Evolutionary conservation across 2,888 invertebrate genomes (phyloP).

Genomic region (Sphecodes monilicornis): DNA sequence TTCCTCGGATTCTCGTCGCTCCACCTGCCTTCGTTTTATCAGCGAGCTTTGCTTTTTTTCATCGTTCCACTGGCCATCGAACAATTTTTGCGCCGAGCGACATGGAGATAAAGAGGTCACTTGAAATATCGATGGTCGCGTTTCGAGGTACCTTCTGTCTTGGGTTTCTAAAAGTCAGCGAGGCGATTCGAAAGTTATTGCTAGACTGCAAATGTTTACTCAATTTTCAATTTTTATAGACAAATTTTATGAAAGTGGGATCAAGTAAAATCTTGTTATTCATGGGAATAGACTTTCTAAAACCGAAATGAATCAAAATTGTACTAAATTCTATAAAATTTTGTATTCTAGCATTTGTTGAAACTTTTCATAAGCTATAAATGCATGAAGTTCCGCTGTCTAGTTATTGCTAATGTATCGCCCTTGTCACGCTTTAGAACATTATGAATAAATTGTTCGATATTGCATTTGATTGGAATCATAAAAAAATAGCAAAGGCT

Average conservation of each 20-base stretch:
- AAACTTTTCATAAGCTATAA: too few relatives aligned
- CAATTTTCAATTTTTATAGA: too few relatives aligned
- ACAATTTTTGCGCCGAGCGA: not conserved
- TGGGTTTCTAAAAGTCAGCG: not conserved
- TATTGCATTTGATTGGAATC: too few relatives aligned
- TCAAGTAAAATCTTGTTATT: too few relatives aligned
- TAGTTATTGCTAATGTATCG: not conserved
- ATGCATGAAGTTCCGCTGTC: too few relatives aligned
- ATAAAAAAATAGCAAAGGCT: too few relatives aligned
- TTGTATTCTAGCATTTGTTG: too few relatives aligned
- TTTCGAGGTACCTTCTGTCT: not conserved
- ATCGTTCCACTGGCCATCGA: not conserved
- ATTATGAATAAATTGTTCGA: not conserved
- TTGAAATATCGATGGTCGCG: not conserved
- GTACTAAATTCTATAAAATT: too few relatives aligned
- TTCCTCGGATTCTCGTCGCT: not conserved
- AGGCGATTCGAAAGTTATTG: not conserved
- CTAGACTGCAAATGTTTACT: too few relatives aligned
- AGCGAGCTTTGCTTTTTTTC: not conserved
- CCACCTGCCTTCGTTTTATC: constrained; percentile 17
- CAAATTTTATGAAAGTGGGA: too few relatives aligned
- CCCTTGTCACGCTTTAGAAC: not conserved
- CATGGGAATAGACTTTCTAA: too few relatives aligned
- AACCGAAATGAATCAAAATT: too few relatives aligned
- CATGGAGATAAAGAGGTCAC: not conserved